Conservation (phyloP, 2,797 vertebrate species). For the Galago senegalensis region DNA sequence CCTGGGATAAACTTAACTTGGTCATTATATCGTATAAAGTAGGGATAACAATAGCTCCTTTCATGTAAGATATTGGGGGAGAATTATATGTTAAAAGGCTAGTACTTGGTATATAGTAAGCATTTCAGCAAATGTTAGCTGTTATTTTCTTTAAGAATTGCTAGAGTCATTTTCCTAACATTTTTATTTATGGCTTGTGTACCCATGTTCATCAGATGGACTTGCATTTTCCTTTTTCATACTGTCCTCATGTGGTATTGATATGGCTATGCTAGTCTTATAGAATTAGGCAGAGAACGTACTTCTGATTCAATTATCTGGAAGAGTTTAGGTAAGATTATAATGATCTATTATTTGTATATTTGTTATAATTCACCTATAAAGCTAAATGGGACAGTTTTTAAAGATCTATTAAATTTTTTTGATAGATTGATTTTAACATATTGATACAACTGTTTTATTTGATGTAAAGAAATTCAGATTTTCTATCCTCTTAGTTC, state of each 20-base stretch:
- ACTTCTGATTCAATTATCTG: slow-evolving; percentile 27
- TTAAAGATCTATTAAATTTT: background rate
- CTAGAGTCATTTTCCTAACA: slow-evolving; percentile 3
- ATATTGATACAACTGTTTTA: background rate
- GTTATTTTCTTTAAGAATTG: background rate
- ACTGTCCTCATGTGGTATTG: background rate
- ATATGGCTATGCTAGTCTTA: background rate
- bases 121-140: background rate
- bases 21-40: slow-evolving; percentile 41
- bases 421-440: background rate
- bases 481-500: background rate
- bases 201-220: background rate
- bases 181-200: background rate
- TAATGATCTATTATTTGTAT: background rate
- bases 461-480: background rate
- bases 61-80: background rate
- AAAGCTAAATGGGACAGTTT: background rate
- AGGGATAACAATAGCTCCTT: background rate
- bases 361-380: slow-evolving; percentile 7
- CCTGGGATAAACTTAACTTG: background rate
- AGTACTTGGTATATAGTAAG: background rate
- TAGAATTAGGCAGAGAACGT: background rate
- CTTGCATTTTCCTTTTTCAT: slow-evolving; percentile 36
- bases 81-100: background rate
- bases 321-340: background rate